Evolutionary conservation across 2,113 vertebrate genomes (phyloP), one percentile per base, ranked within the genome.

Genomic region (Mustela lutreola): DNA sequence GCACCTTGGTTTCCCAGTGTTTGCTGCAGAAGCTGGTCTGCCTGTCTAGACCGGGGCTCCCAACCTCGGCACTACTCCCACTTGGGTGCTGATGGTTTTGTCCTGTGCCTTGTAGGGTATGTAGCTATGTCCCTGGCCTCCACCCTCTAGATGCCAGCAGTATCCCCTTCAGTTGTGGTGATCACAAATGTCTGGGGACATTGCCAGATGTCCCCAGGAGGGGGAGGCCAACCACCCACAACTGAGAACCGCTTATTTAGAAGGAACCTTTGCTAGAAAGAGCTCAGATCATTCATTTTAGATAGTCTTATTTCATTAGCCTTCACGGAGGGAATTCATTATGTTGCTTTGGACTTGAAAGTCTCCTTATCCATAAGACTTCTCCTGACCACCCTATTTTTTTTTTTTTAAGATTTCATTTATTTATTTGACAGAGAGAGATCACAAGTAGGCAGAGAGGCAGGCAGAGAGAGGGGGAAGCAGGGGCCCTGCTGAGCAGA

Each of bases 11-110:
- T 89, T 56, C 94, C 62, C 78, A 53, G 70, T 1, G 16, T 39
- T 78, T 70, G 67, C 9, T 0, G 36, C 79, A 15, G 60, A 53
- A 60, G 73, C 65, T 53, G 21, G 26, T 16, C 82, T 28, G 92
- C 60, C 45, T 1, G 45, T 85, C 73, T 58, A 24, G 39, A 67
- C 80, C 39, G 50, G 87, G 3, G 19, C 60, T 75, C 84, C 56
- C 45, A 5, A 2, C 81, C 21, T 33, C 5, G 0, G 73, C 21
- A 0, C 75, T 24, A 0, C 1, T 15, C 50, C 5, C 28, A 11
- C 56, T n/a, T 45, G 26, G 45, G 71, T 36, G 3, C 18, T 0
- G 48, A 15, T 67, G 8, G 28, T 8, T 45, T 8, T 11, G 4
- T 21, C 42, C 36, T 36, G 28, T 26, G 39, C 26, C 4, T 50